Evolutionary conservation across 2,888 invertebrate species (phyloP).

Genomic region (Xestia ashworthii): DNA sequence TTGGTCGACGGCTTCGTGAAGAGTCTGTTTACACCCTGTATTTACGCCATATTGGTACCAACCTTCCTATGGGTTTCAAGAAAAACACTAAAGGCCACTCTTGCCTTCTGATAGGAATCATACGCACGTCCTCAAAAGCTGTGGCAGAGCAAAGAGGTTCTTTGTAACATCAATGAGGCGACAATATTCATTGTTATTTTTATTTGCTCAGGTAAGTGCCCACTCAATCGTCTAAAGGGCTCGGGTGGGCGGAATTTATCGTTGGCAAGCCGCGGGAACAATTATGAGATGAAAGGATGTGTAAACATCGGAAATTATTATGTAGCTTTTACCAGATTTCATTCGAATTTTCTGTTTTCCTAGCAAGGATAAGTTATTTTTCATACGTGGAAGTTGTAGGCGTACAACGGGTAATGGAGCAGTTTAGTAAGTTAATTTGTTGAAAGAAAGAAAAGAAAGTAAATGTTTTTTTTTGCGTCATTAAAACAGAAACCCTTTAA

Average conservation of each 20-base stretch:
- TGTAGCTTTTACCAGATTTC: slow-evolving; percentile 23
- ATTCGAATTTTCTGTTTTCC: neutral
- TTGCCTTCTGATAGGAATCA: slow-evolving; percentile 2
- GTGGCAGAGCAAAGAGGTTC: slow-evolving; percentile 15
- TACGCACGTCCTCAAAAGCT: neutral
- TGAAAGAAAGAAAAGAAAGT: too few relatives aligned
- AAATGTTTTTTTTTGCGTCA: too few relatives aligned
- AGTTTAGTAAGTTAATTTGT: neutral
- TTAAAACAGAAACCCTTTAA: too few relatives aligned
- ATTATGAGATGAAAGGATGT: slow-evolving; percentile 57
- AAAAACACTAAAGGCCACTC: neutral
- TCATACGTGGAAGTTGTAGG: neutral
- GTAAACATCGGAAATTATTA: slow-evolving; percentile 51
- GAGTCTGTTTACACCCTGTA: too few relatives aligned
- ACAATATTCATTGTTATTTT: slow-evolving; percentile 63
- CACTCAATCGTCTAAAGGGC: slow-evolving; percentile 58
- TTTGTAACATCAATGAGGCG: slow-evolving; percentile 49
- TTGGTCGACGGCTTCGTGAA: too few relatives aligned
- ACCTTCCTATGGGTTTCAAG: neutral
- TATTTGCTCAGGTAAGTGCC: slow-evolving; percentile 61
- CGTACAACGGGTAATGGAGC: neutral
- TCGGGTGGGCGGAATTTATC: slow-evolving; percentile 45
- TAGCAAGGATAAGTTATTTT: neutral
- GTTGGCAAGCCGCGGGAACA: slow-evolving; percentile 50
- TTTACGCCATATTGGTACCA: neutral